phyloP scores from a whole-genome alignment of 2,888 invertebrate species.

The Callyntrura guangdongensis region DNA sequence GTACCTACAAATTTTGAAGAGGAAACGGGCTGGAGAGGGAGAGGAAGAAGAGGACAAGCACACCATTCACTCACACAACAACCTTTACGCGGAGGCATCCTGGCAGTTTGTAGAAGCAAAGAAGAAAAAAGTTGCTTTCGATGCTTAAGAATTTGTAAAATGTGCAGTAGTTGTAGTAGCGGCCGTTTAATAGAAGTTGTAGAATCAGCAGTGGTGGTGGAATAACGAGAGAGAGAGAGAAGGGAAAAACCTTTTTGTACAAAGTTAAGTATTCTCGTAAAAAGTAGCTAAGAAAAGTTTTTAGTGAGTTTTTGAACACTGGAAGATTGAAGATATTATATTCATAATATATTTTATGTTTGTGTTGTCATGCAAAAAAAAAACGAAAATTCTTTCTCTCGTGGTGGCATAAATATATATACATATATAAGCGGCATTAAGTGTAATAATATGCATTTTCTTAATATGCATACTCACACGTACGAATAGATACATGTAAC shows the following conservation, averaged over 20 bases:
- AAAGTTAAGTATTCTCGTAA: not conserved
- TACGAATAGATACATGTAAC: not conserved
- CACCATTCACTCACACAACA: too few species aligned
- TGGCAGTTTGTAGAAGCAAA: not conserved
- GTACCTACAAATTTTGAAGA: constrained; percentile 30
- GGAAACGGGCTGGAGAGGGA: not conserved
- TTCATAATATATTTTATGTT: not conserved
- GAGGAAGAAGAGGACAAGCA: constrained; percentile 17
- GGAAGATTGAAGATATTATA: constrained; percentile 1
- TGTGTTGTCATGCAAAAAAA: not conserved
- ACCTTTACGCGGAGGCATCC: not conserved
- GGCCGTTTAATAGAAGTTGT: too few species aligned
- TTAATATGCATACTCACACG: too few species aligned
- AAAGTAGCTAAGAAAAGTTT: not conserved
- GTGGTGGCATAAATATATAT: not conserved
- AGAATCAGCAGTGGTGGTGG: not conserved
- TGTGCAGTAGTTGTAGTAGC: constrained; percentile 15
- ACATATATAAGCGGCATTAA: not conserved
- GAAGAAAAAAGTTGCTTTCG: not conserved
- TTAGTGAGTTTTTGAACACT: constrained; percentile 1
- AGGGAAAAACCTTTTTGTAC: not conserved
- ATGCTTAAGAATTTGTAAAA: constrained; percentile 6
- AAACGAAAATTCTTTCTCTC: not conserved
- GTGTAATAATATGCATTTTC: too few species aligned
- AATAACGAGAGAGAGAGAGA: too few species aligned